These are phyloP conservation scores for Hydrocynus forskahlii DNA, from an alignment of 2,797 vertebrate species.

Conservation along the genomic window DNA sequence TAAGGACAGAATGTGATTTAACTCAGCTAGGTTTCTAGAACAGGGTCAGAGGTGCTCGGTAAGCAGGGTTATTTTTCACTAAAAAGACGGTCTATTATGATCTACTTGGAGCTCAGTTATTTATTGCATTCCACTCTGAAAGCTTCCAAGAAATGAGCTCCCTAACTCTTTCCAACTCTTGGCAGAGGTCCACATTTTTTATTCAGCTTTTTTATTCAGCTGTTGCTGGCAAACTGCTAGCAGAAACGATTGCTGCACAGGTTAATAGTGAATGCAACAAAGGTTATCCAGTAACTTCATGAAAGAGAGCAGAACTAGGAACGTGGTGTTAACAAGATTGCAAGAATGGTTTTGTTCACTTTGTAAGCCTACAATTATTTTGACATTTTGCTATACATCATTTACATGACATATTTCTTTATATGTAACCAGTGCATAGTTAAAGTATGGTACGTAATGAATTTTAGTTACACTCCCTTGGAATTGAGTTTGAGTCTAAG, in stretches of 20 bases:
- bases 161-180: slow-evolving; percentile 23
- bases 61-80: slow-evolving; percentile 37
- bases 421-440: neutral
- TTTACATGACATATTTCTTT: neutral
- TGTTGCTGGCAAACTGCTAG: slow-evolving; percentile 11
- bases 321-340: neutral
- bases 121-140: slow-evolving; percentile 20
- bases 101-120: slow-evolving; percentile 26
- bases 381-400: neutral
- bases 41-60: slow-evolving; percentile 1
- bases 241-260: slow-evolving; percentile 17
- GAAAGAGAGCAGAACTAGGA: neutral
- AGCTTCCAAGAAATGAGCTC: slow-evolving; percentile 27
- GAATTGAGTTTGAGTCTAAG: no score
- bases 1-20: neutral
- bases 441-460: neutral
- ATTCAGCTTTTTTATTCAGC: neutral
- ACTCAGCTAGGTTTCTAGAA: neutral
- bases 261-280: slow-evolving; percentile 1
- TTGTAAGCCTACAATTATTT: neutral
- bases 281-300: neutral
- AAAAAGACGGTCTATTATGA: slow-evolving; percentile 36
- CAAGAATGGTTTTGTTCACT: neutral
- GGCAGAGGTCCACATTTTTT: slow-evolving; percentile 25
- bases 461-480: neutral